These are phyloP conservation scores for Chromobotia macracanthus DNA, from an alignment of 2,797 vertebrate genomes.

Conservation along the genomic window DNA sequence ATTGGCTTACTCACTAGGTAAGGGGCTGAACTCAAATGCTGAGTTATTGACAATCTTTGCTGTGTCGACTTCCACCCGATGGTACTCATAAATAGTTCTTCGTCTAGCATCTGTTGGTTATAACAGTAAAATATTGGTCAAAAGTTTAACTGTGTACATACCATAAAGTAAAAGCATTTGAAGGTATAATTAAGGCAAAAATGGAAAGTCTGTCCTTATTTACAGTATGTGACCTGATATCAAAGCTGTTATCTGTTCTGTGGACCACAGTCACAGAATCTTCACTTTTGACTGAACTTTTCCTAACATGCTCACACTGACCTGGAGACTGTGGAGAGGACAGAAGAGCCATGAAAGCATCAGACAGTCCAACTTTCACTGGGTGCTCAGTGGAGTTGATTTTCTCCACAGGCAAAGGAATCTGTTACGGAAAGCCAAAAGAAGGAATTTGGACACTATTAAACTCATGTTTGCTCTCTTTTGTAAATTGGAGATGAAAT, in stretches of 20 bases:
- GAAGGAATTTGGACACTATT: background rate
- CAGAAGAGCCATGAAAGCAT: conserved; percentile 88
- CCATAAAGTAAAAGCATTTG: background rate
- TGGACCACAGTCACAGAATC: background rate
- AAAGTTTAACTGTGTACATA: background rate
- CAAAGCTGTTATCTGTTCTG: too few relatives aligned
- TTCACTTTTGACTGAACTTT: background rate
- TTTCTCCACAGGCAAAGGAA: conserved; percentile 83
- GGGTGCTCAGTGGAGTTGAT: conserved; percentile 92
- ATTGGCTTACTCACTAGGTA: conserved; percentile 85
- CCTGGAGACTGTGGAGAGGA: conserved; percentile 76
- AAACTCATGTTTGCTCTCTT: background rate
- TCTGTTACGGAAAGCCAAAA: conserved; percentile 68
- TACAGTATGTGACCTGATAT: background rate
- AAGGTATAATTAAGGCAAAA: background rate
- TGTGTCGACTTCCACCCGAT: conserved; percentile 89
- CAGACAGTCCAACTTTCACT: conserved; percentile 92
- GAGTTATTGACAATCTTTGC: conserved; percentile 80
- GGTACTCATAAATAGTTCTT: conserved; percentile 91
- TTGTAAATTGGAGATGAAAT: background rate
- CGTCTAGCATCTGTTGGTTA: conserved; percentile 76
- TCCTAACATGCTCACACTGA: conserved; percentile 63
- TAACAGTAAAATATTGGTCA: background rate
- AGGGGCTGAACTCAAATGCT: conserved; percentile 87
- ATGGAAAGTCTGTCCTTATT: background rate